Evolutionary conservation across 2,888 invertebrate genomes (phyloP).

Genomic region (Odontocerum albicorne): DNA sequence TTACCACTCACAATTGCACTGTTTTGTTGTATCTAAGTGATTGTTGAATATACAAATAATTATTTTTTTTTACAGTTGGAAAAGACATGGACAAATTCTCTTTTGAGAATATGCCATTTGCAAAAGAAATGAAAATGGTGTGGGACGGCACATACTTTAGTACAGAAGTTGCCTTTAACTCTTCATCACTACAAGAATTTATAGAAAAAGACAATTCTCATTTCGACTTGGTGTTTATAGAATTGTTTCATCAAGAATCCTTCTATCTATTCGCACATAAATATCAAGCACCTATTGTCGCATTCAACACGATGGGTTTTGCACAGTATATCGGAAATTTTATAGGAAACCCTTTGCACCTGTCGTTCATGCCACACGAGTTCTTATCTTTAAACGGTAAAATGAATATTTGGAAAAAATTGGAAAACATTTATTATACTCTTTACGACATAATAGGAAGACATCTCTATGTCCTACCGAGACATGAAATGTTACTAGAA

Average conservation of each 20-base stretch:
- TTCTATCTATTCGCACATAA: conserved; percentile 50
- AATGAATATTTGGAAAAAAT: neutral
- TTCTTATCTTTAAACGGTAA: neutral
- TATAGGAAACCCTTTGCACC: conserved; percentile 16
- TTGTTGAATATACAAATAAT: too few relatives aligned
- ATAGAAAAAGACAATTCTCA: conserved; percentile 43
- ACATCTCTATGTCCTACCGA: conserved; percentile 41
- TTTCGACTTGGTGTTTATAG: conserved; percentile 54
- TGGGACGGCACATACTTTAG: conserved; percentile 43
- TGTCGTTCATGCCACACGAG: conserved; percentile 17
- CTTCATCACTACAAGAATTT: conserved; percentile 39
- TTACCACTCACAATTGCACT: too few relatives aligned
- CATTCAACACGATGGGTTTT: conserved; percentile 4
- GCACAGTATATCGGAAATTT: neutral
- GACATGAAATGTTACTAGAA: conserved; percentile 43
- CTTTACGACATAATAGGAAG: neutral
- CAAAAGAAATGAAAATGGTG: neutral
- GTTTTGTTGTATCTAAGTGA: too few relatives aligned
- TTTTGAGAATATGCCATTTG: conserved; percentile 10
- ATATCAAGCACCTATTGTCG: conserved; percentile 48
- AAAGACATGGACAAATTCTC: conserved; percentile 14
- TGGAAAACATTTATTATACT: neutral
- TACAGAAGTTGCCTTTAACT: conserved; percentile 18
- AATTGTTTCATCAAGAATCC: conserved; percentile 55
- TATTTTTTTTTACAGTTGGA: conserved; percentile 21